Evolutionary conservation across 37 sponge, comb jelly and placozoan species (phyloP).

Genomic region (Aphrocallistes beatrix): DNA sequence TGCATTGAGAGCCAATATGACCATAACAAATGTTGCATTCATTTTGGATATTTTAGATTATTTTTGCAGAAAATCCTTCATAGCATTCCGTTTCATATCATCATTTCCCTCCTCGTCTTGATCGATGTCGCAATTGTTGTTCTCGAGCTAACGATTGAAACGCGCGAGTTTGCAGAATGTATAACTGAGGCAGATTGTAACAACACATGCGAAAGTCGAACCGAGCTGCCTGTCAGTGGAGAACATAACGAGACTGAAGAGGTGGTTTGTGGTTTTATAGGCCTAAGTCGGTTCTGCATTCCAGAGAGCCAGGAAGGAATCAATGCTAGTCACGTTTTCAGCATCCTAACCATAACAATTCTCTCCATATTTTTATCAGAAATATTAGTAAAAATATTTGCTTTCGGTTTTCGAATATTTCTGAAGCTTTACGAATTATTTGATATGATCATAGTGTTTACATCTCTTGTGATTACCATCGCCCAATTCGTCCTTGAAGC

Average conservation of each 20-base stretch:
- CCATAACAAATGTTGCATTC: not conserved
- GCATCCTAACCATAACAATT: not conserved
- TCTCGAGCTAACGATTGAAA: not conserved
- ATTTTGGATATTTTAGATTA: not conserved
- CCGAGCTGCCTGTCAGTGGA: too few species aligned
- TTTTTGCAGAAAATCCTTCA: not conserved
- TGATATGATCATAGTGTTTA: not conserved
- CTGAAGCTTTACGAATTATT: not conserved
- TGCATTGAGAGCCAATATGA: not conserved
- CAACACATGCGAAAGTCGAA: not conserved
- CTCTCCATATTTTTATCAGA: not conserved
- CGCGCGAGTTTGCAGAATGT: not conserved
- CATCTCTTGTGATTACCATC: not conserved
- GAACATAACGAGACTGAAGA: not conserved
- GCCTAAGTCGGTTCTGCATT: not conserved
- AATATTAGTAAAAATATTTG: not conserved
- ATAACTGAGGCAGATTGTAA: not conserved
- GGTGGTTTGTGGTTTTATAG: not conserved
- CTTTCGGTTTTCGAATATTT: not conserved
- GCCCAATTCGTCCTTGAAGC: not conserved
- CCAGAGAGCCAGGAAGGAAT: not conserved
- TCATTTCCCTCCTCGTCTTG: not conserved
- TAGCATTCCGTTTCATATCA: not conserved
- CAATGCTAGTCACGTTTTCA: not conserved
- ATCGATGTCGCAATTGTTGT: not conserved